Base-by-base conservation (phyloP, 2,797 vertebrate species). In the Sitta carolinensis region DNA sequence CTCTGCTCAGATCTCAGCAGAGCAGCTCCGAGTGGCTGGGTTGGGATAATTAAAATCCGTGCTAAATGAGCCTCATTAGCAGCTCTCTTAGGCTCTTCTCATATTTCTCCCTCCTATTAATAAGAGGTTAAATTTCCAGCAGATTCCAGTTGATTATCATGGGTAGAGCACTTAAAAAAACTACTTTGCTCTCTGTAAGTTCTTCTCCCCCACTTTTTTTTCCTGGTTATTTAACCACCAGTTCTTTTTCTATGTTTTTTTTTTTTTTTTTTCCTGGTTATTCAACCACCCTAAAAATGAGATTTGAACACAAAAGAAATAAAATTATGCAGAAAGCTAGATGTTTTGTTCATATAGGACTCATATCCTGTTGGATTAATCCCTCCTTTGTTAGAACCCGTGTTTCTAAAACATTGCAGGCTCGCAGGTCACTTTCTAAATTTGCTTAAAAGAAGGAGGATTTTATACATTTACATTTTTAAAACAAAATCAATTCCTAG, bases 71-170 rank as follows among this genome's bases (percentile, higher is more conserved):
- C 47, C 64, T 74, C 38, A 13, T 82, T 83, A 92, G 61, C 63
- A 73, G 40, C 43, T 54, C 59, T 57, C 58, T 42, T 15, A 43
- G 29, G 29, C 47, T 80, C 15, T 18, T 64, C 50, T 64, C 20
- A 45, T 58, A 76, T 83, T 94, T 93, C 72, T 85, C 40, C 47
- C 89, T 91, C 55, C 13, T 64, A 25, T 82, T 87, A 91, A 69
- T 51, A 91, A 82, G 52, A 85, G 59, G 82, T 95, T 76, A 73
- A 92, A 85, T 69, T 93, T 89, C 77, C 87, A 2, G 8, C 25
- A 23, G 77, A 51, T 80, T 83, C 9, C 26, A 16, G 67, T 89
- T 66, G 81, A 63, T 84, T 80, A 26, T 26, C 22, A 34, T 0
- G 3, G 48, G 55, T 47, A 54, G 13, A 38, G 43, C 23, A 34